These are phyloP conservation scores for Drosophila nigromelanica DNA, from an alignment of 1,140 invertebrate genomes.

Conservation along the genomic window DNA sequence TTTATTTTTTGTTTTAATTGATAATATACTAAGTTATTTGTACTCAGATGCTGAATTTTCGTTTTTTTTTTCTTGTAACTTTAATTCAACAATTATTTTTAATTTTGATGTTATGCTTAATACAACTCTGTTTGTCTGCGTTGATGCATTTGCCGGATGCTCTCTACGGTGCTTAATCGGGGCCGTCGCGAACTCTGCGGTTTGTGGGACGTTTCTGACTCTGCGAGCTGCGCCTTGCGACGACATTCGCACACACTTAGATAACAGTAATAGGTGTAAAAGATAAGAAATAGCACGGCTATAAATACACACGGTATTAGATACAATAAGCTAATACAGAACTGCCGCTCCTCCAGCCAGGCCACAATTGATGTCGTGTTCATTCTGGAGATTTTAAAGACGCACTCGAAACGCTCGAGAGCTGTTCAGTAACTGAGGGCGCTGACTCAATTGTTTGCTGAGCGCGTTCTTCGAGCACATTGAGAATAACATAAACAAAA, in stretches of 20 bases:
- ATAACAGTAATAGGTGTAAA: constrained; percentile 25
- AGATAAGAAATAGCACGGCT: constrained; percentile 11
- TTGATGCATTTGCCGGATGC: neutral
- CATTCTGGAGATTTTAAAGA: constrained; percentile 21
- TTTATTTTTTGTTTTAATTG: too few species aligned
- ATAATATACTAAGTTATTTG: neutral
- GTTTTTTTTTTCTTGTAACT: neutral
- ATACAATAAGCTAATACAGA: constrained; percentile 16
- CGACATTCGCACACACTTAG: constrained; percentile 21
- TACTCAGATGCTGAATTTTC: neutral
- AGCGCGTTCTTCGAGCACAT: neutral
- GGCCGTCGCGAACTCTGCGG: neutral
- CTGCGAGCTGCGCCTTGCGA: neutral
- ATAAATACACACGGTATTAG: constrained; percentile 14
- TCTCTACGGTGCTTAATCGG: neutral
- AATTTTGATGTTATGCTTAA: neutral
- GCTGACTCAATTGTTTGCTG: constrained; percentile 7
- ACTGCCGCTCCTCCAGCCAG: neutral
- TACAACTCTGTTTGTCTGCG: neutral
- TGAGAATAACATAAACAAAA: constrained; percentile 1
- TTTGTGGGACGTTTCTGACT: neutral
- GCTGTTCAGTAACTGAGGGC: constrained; percentile 8
- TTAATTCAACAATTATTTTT: neutral
- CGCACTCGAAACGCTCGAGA: constrained; percentile 7
- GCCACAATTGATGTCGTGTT: constrained; percentile 1